Evolutionary conservation across 2,113 vertebrate genomes (phyloP).

Genomic region (Upupa epops): DNA sequence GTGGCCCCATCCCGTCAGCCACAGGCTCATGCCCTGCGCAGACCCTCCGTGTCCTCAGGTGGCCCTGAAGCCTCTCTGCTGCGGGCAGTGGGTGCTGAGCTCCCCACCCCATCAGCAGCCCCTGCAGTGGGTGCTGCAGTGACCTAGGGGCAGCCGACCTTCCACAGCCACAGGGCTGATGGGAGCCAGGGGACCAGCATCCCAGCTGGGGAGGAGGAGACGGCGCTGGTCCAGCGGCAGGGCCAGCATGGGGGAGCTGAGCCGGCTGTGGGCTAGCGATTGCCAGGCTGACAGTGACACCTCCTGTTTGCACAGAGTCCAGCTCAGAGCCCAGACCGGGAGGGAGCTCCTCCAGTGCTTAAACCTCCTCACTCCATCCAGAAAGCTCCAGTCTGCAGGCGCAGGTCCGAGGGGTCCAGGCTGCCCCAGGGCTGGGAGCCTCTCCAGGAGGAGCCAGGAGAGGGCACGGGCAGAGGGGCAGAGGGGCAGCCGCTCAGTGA

Average conservation of each 20-base stretch:
- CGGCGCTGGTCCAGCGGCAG: no score
- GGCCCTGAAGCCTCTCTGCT: neutral
- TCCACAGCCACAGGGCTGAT: neutral
- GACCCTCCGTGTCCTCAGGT: neutral
- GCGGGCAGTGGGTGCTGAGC: neutral
- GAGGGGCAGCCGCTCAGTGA: no score
- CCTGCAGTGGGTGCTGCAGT: fast-evolving
- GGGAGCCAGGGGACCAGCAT: neutral
- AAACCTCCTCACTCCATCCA: neutral
- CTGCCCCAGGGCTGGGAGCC: neutral
- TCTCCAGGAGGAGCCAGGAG: no score
- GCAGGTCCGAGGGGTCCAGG: fast-evolving
- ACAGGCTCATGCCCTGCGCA: neutral
- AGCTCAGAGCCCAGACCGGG: neutral
- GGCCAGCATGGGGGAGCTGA: neutral
- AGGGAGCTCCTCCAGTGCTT: fast-evolving
- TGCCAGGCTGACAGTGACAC: conserved; percentile 46
- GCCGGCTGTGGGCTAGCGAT: neutral
- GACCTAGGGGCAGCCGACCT: no score
- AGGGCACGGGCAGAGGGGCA: no score
- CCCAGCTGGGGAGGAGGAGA: neutral
- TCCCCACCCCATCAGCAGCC: fast-evolving
- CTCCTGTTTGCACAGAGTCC: neutral
- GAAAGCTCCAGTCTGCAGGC: neutral
- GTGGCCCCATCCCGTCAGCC: neutral